These are phyloP conservation scores for Pseudomugil tenellus DNA, from an alignment of 2,797 vertebrate species.

Conservation along the genomic window DNA sequence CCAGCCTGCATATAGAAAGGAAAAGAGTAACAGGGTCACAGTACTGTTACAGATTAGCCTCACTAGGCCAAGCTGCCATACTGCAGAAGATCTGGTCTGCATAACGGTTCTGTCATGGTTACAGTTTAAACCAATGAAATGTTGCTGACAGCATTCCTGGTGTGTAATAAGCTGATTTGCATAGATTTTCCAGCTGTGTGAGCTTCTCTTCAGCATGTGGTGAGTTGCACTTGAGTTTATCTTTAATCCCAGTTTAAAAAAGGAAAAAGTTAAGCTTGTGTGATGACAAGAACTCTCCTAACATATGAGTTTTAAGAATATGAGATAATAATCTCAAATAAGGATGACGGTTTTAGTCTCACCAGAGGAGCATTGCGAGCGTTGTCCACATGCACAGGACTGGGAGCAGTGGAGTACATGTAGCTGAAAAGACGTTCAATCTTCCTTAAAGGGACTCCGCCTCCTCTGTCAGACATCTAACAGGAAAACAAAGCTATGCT, in stretches of 20 bases:
- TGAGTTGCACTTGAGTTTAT: constrained; percentile 2
- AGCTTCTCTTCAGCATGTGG: constrained; percentile 6
- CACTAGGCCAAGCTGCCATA: not conserved
- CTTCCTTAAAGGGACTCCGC: constrained; percentile 94
- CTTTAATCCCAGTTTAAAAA: constrained; percentile 8
- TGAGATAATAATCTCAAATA: not conserved
- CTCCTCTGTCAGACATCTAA: constrained; percentile 95
- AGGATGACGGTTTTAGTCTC: constrained; percentile 56
- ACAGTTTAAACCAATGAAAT: constrained; percentile 30
- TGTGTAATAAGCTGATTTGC: constrained; percentile 47
- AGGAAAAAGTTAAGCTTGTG: constrained; percentile 1
- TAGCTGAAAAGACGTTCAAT: constrained; percentile 96
- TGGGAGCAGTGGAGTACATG: constrained; percentile 96
- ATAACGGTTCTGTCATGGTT: constrained; percentile 16
- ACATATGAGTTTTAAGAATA: not conserved
- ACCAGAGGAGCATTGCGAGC: constrained; percentile 92
- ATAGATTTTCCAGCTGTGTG: constrained; percentile 23
- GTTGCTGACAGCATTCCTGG: constrained; percentile 23
- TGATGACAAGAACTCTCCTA: not conserved
- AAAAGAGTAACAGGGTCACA: not conserved
- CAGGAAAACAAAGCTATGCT: constrained; percentile 25
- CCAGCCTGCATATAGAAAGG: constrained; percentile 86
- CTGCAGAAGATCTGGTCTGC: not conserved
- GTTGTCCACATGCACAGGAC: constrained; percentile 85
- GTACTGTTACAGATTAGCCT: not conserved